These are phyloP conservation scores for Macrosteles quadrilineatus DNA, from an alignment of 1,140 invertebrate species.

Conservation along the genomic window DNA sequence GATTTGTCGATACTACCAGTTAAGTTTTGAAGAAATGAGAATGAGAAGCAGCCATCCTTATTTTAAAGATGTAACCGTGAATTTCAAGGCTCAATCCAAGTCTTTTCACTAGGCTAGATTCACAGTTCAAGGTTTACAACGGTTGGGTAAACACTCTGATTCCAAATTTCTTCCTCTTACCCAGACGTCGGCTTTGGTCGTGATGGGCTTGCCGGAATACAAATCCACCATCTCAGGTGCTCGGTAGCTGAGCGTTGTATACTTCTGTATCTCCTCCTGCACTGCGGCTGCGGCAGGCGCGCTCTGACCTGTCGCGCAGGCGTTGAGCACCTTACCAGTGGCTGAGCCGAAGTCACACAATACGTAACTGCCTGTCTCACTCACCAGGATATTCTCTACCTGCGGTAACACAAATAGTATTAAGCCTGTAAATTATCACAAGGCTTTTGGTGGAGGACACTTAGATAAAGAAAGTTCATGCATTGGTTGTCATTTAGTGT, in stretches of 20 bases:
- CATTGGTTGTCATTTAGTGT: not conserved
- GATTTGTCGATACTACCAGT: no score
- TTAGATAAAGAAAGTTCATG: no score
- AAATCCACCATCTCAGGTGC: conserved; percentile 96
- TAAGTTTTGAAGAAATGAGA: no score
- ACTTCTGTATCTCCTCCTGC: conserved; percentile 93
- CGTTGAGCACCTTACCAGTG: conserved; percentile 77
- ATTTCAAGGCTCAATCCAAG: no score
- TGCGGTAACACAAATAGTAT: conserved; percentile 46
- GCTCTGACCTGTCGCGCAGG: conserved; percentile 63
- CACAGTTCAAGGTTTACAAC: no score
- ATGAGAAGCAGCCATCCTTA: no score
- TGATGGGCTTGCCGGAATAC: conserved; percentile 83
- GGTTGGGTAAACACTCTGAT: no score
- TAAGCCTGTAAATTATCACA: no score
- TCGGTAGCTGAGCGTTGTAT: conserved; percentile 91
- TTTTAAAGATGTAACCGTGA: no score
- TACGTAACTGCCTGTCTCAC: conserved; percentile 76
- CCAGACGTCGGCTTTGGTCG: conserved; percentile 94
- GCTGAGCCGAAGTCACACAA: conserved; percentile 91
- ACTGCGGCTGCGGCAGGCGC: conserved; percentile 68
- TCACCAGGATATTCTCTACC: conserved; percentile 87
- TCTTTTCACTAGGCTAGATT: no score
- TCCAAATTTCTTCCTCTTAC: conserved; percentile 60
- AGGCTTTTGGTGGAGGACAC: no score